phyloP scores from a whole-genome alignment of 1,140 invertebrate genomes.

The Eciton burchellii region DNA sequence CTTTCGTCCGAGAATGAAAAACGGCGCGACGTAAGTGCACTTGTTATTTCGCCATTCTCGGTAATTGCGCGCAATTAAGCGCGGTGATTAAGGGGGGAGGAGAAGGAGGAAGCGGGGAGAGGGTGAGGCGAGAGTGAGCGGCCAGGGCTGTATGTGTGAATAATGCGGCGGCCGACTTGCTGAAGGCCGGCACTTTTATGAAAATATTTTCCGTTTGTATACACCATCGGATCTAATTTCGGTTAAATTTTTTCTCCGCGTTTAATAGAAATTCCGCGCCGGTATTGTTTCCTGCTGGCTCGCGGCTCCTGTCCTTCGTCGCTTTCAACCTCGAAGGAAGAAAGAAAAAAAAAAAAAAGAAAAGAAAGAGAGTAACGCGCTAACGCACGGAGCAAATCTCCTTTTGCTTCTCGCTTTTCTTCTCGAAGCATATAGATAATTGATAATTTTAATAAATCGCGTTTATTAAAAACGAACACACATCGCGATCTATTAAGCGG shows the following conservation, averaged over 20 bases:
- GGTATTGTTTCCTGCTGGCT: conserved; percentile 2
- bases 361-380: too few relatives aligned
- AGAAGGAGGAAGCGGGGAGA: too few relatives aligned
- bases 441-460: too few relatives aligned
- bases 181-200: neutral
- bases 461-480: too few relatives aligned
- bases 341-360: too few relatives aligned
- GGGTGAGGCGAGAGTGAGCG: too few relatives aligned
- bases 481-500: too few relatives aligned
- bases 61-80: conserved; percentile 60
- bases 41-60: conserved; percentile 59
- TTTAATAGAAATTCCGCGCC: too few relatives aligned
- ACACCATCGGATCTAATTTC: conserved; percentile 40
- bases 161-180: neutral
- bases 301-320: conserved; percentile 2
- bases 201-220: conserved; percentile 45
- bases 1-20: conserved; percentile 52
- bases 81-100: conserved; percentile 1
- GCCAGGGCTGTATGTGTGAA: neutral
- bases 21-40: conserved; percentile 50
- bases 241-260: conserved; percentile 29
- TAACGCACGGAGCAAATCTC: neutral
- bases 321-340: conserved; percentile 6
- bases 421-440: too few relatives aligned
- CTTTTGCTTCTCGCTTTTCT: neutral